Conservation (phyloP, 2,113 vertebrate species). For the Mionectes macconnelli region DNA sequence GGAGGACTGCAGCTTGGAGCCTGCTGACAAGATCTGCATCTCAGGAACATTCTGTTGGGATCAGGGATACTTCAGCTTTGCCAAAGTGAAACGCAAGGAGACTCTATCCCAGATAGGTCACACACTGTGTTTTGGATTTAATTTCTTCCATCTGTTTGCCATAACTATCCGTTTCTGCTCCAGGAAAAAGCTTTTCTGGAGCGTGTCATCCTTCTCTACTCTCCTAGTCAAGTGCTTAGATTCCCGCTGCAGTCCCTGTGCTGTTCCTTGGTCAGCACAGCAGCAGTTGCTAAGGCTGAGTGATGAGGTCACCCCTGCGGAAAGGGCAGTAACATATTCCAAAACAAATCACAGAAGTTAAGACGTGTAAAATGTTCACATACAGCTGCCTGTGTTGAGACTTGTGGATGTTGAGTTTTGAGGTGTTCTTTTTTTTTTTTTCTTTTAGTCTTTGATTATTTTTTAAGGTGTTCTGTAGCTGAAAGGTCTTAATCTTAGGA, state of each 20-base stretch:
- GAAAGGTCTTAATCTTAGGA: background rate
- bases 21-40: slow-evolving; percentile 9
- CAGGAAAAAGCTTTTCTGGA: slow-evolving; percentile 58
- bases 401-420: background rate
- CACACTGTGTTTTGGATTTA: slow-evolving; percentile 42
- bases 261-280: background rate
- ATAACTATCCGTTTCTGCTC: slow-evolving; percentile 28
- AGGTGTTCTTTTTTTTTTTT: background rate
- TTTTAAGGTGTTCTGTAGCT: background rate
- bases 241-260: background rate
- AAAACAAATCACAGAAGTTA: background rate
- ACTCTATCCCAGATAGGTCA: slow-evolving; percentile 46
- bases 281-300: background rate
- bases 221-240: background rate
- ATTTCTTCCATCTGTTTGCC: slow-evolving; percentile 51
- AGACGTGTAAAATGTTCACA: background rate
- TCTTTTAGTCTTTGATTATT: background rate
- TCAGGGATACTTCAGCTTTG: background rate
- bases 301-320: background rate
- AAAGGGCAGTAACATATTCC: background rate
- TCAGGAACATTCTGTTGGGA: slow-evolving; percentile 41
- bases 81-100: background rate
- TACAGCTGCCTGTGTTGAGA: background rate
- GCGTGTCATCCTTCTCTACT: background rate
- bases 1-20: background rate